Conservation (phyloP, 2,797 vertebrate genomes). For the Coregonus ussuriensis region DNA sequence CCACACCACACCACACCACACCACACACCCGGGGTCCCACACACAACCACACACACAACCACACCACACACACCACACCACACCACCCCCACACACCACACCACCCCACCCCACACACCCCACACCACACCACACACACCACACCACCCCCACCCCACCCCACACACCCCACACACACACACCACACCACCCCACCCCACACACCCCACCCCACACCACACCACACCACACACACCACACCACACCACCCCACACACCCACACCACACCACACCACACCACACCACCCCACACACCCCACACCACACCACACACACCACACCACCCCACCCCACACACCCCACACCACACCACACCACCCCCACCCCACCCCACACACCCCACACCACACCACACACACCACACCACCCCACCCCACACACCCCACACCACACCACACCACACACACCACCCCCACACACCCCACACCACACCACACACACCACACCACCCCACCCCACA, state of each 20-base stretch:
- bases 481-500: too few species aligned
- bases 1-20: too few species aligned
- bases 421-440: background rate
- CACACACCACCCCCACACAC: background rate
- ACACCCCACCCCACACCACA: background rate
- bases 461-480: background rate
- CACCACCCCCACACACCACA: background rate
- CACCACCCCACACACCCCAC: background rate
- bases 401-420: too few species aligned
- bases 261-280: too few species aligned
- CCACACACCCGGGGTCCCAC: too few species aligned
- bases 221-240: too few species aligned
- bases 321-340: background rate
- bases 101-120: background rate
- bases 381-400: background rate
- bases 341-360: background rate
- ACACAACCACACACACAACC: too few species aligned
- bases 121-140: background rate
- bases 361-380: too few species aligned
- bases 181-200: background rate
- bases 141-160: background rate
- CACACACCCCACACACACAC: background rate
- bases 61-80: background rate
- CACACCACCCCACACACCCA: background rate
- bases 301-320: background rate